A percentile compares a stretch with the other conserved stretches of the same genome.
These are phyloP conservation scores for Crypturellus tataupa DNA, from an alignment of 2,797 vertebrate species.

Conservation along the genomic window DNA sequence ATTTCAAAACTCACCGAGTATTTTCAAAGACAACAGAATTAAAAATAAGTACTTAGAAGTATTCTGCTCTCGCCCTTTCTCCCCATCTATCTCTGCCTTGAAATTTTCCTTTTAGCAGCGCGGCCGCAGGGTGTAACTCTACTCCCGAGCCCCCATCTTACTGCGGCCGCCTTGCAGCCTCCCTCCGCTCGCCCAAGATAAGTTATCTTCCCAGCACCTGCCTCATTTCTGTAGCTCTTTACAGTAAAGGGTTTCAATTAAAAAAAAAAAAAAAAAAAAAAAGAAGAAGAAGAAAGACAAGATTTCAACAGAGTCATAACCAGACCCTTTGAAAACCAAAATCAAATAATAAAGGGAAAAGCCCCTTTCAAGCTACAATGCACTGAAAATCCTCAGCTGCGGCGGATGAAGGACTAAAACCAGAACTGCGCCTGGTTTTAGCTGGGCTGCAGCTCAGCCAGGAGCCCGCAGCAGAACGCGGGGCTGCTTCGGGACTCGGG, in stretches of 20 bases:
- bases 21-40: not conserved
- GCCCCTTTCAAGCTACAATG: not conserved
- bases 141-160: not conserved
- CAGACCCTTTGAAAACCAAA: not conserved
- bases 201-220: slow-evolving; percentile 38
- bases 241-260: not conserved
- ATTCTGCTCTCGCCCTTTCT: not conserved
- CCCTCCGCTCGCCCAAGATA: slow-evolving; percentile 7
- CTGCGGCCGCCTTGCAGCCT: not conserved
- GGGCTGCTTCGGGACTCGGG: not conserved
- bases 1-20: not conserved
- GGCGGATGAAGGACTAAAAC: not conserved
- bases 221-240: not conserved
- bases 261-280: not conserved
- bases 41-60: not conserved
- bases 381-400: not conserved
- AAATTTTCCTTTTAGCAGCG: not conserved
- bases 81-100: not conserved
- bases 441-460: not conserved
- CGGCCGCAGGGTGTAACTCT: not conserved
- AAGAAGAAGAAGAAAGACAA: not conserved
- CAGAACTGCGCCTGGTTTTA: not conserved
- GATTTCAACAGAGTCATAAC: not conserved
- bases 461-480: not conserved
- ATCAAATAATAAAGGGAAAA: not conserved